Evolutionary conservation across 2,797 vertebrate species (phyloP), one percentile per base, ranked within the genome.

Genomic region (Octomys mimax): DNA sequence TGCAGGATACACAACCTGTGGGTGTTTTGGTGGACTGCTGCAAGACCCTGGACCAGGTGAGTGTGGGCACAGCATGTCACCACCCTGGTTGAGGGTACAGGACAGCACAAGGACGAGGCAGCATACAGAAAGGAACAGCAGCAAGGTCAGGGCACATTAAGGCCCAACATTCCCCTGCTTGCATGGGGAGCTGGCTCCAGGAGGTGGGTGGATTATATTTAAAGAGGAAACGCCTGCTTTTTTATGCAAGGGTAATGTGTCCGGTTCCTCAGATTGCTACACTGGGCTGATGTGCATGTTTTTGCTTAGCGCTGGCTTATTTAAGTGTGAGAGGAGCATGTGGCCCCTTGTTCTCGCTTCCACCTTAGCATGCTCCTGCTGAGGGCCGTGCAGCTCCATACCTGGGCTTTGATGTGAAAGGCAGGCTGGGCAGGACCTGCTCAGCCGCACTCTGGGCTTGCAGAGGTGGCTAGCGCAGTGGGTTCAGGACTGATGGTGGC

Each of bases 1-100:
- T 99, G 84, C 99, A 99, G 97, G 99, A 99, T 98, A 99, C 99
- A 0, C 99, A 99, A 97, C 99, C 99, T 0, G 99, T 99, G n/a
- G 99, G 99, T 0, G 99, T 99, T 75, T 94, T 99, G 96, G 99
- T 99, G 94, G 99, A 99, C 75, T 97, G 98, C 98, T 99, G 99
- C 98, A 99, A 97, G 98, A 99, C 99, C 5, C 98, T 99, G 96
- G 99, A 99, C 97, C 99, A 99, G 99, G 99, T 99, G 54, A 84
- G 97, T 52, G 64, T 64, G 49, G 1, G 21, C 5, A 78, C 26
- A 26, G 13, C 64, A 10, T 6, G 4, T 14, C 52, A 24, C 73
- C 0, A 0, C 3, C 33, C 28, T 77, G 28, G 59, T 2, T 1
- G 4, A 2, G 24, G 13, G 73, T 49, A 3, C 14, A 26, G 42